Conservation (phyloP, 2,113 vertebrate species). For the Phylloscopus whistleri region DNA sequence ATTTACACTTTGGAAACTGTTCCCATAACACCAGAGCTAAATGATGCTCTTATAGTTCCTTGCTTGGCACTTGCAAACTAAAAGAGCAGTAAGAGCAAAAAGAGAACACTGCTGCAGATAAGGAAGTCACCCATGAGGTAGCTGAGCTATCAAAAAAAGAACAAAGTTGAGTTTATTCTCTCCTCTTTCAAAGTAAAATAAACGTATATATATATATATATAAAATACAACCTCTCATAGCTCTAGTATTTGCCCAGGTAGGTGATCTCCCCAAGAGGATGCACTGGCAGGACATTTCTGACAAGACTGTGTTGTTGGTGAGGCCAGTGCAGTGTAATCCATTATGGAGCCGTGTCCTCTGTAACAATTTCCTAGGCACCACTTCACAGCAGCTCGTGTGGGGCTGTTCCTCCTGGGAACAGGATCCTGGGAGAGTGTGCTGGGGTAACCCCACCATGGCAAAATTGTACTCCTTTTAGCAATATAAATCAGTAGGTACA, state of each 20-base stretch:
- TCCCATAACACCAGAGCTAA: neutral
- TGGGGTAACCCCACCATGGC: neutral
- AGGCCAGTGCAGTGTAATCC: neutral
- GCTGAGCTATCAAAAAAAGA: neutral
- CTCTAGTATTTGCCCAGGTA: neutral
- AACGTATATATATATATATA: too few relatives aligned
- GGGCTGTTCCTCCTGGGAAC: neutral
- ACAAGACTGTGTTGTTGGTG: neutral
- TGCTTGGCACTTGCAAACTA: neutral
- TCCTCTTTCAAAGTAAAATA: neutral
- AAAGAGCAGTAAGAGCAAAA: neutral
- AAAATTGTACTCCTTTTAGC: neutral
- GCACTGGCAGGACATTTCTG: neutral
- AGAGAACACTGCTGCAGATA: neutral
- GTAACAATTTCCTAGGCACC: neutral
- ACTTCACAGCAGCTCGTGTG: neutral
- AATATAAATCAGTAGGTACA: neutral
- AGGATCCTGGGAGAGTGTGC: neutral
- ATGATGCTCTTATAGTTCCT: neutral
- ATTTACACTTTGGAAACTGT: neutral
- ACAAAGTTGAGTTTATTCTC: neutral
- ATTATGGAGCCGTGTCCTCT: rapidly evolving
- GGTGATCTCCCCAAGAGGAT: neutral
- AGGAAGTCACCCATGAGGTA: neutral
- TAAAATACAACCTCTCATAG: neutral